Conservation (phyloP, 2,888 invertebrate species). For the Cataglyphis cursor region DNA sequence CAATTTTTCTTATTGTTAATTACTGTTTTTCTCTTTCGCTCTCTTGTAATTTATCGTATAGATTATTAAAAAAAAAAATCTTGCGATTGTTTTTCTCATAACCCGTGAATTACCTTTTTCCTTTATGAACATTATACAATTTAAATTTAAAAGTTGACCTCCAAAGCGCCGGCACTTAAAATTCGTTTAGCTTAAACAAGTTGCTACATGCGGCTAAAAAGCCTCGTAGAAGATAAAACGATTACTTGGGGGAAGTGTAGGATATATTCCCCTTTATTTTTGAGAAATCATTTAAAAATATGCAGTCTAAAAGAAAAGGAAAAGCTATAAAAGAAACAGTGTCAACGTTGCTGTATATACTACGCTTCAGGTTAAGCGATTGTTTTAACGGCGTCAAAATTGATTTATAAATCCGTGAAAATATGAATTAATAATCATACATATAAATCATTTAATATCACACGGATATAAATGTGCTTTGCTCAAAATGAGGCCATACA, state of each 20-base stretch:
- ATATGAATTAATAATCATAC: neutral
- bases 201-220: constrained; percentile 63
- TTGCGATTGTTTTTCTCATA: neutral
- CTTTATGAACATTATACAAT: constrained; percentile 18
- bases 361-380: neutral
- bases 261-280: constrained; percentile 51
- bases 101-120: neutral
- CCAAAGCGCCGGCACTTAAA: constrained; percentile 59
- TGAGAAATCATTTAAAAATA: constrained; percentile 44
- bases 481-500: neutral
- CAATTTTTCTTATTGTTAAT: neutral
- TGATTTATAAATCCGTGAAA: neutral
- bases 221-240: constrained; percentile 71
- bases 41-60: neutral
- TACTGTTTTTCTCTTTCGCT: neutral
- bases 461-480: neutral
- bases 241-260: constrained; percentile 58
- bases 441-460: neutral
- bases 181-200: constrained; percentile 63
- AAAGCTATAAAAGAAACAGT: neutral
- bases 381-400: neutral
- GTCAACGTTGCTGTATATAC: neutral
- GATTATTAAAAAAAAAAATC: neutral
- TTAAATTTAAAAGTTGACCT: constrained; percentile 47
- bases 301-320: constrained; percentile 12